Conservation (phyloP, 2,113 vertebrate species). For the Ursus arctos region DNA sequence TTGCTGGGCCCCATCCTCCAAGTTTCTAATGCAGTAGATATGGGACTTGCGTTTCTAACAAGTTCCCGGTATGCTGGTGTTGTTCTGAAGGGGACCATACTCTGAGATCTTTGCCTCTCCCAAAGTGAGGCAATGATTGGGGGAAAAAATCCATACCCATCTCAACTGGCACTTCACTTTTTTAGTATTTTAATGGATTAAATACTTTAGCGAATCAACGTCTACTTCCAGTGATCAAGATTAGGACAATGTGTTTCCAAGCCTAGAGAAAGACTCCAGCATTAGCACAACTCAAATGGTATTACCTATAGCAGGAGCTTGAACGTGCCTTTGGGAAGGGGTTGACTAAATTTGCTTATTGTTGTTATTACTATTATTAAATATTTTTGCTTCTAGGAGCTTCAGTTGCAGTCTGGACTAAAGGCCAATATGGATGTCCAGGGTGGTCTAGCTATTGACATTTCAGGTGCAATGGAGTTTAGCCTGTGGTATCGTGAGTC, state of each 20-base stretch:
- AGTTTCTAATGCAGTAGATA: not conserved
- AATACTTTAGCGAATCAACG: not conserved
- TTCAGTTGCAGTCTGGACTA: conserved; percentile 96
- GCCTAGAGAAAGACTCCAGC: not conserved
- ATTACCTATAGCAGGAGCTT: not conserved
- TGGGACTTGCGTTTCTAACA: not conserved
- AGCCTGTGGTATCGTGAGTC: conserved; percentile 87
- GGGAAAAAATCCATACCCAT: not conserved
- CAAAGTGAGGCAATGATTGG: not conserved
- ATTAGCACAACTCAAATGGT: not conserved
- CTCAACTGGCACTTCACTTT: not conserved
- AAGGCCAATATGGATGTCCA: conserved; percentile 91
- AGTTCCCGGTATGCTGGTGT: not conserved
- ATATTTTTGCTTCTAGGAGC: conserved; percentile 86
- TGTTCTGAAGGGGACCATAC: not conserved
- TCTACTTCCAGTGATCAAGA: not conserved
- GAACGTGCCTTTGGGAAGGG: not conserved
- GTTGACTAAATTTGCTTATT: conserved; percentile 1
- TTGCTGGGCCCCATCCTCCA: no score
- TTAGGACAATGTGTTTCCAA: not conserved
- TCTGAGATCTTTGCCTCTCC: not conserved
- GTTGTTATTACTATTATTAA: not conserved
- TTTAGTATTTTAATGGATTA: not conserved
- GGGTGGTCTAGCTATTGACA: conserved; percentile 94
- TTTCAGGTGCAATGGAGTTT: conserved; percentile 98